phyloP scores from a whole-genome alignment of 2,888 invertebrate genomes.

The Machimus atricapillus region DNA sequence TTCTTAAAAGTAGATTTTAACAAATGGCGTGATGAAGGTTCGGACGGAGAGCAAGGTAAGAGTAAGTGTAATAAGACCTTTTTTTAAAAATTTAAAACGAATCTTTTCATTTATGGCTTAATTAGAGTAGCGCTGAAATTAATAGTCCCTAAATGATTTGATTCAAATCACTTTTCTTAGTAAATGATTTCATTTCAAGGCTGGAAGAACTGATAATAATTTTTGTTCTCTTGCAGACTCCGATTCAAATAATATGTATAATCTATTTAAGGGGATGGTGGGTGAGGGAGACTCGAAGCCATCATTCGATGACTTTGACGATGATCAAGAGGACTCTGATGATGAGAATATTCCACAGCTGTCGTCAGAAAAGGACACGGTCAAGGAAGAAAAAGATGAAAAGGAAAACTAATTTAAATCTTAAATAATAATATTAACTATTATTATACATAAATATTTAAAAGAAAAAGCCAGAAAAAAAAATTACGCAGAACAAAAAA shows the following conservation, averaged over 20 bases:
- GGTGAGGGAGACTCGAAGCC: slow-evolving; percentile 69
- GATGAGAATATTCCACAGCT: slow-evolving; percentile 65
- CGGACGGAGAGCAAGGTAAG: slow-evolving; percentile 79
- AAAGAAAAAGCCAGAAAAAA: neutral
- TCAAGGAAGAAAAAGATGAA: slow-evolving; percentile 54
- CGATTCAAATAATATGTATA: slow-evolving; percentile 22
- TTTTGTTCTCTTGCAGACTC: neutral
- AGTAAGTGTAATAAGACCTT: neutral
- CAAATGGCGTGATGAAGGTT: slow-evolving; percentile 97
- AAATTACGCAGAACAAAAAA: slow-evolving; percentile 23
- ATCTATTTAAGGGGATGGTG: slow-evolving; percentile 45
- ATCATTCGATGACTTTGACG: slow-evolving; percentile 77
- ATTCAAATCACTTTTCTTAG: neutral
- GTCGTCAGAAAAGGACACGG: slow-evolving; percentile 58
- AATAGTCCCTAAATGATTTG: neutral
- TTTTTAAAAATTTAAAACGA: neutral
- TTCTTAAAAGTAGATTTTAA: slow-evolving; percentile 98
- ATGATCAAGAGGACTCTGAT: slow-evolving; percentile 74
- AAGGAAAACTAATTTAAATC: slow-evolving; percentile 50
- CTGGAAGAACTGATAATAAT: neutral
- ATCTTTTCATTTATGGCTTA: neutral
- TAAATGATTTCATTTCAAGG: neutral
- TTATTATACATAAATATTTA: slow-evolving; percentile 15
- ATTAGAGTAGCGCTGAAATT: neutral
- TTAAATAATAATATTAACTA: slow-evolving; percentile 23